These are phyloP conservation scores for Lithophane leautieri DNA, from an alignment of 2,888 invertebrate genomes.

Conservation along the genomic window DNA sequence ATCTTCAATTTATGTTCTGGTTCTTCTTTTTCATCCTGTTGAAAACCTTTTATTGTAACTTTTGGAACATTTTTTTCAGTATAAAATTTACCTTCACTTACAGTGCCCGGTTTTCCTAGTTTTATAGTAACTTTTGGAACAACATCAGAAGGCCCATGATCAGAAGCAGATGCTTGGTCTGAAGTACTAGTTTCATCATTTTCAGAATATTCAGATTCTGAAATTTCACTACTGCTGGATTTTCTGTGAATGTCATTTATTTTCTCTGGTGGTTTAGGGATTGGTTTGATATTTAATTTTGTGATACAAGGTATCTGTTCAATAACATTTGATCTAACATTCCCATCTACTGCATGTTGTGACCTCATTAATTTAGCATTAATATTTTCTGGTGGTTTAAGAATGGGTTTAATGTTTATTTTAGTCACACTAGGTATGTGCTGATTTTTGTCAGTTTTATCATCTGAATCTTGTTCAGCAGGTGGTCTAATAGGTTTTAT, in stretches of 20 bases:
- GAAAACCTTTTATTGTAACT: conserved; percentile 84
- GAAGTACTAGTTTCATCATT: conserved; percentile 89
- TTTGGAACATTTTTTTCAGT: conserved; percentile 87
- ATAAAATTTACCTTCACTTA: conserved; percentile 85
- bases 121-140: conserved; percentile 88
- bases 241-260: conserved; percentile 87
- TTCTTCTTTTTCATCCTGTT: conserved; percentile 80
- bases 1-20: conserved; percentile 84
- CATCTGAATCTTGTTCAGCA: conserved; percentile 71
- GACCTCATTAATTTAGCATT: conserved; percentile 81
- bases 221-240: conserved; percentile 89
- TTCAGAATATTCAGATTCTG: conserved; percentile 89
- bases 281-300: conserved; percentile 88
- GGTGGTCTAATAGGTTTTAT: conserved; percentile 86
- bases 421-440: conserved; percentile 82
- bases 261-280: conserved; percentile 86
- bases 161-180: conserved; percentile 85
- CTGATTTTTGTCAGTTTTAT: conserved; percentile 67
- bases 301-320: conserved; percentile 83
- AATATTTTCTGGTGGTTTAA: conserved; percentile 80
- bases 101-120: conserved; percentile 86
- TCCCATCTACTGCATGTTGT: conserved; percentile 59
- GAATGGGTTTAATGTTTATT: conserved; percentile 87
- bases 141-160: conserved; percentile 81
- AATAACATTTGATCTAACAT: conserved; percentile 68